Conservation (phyloP, 2,888 invertebrate genomes). For the Thyatira batis region DNA sequence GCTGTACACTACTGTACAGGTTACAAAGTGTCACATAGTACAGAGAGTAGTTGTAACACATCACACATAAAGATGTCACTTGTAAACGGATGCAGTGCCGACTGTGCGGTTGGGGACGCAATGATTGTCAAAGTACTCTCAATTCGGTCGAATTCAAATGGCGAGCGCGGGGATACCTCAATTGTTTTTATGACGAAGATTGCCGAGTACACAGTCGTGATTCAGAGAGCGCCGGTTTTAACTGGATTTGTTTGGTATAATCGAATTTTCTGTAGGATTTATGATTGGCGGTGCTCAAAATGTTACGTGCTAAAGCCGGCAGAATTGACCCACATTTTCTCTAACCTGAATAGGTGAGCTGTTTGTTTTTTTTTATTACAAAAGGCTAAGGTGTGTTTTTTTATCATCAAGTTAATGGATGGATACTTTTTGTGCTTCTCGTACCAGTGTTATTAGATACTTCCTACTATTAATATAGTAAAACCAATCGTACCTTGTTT, state of each 20-base stretch:
- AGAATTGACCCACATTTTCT: background rate
- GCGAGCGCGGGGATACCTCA: slow-evolving; percentile 14
- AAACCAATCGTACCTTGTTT: no score
- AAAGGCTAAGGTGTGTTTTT: no score
- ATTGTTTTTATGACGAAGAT: slow-evolving; percentile 30
- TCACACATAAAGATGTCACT: slow-evolving; percentile 69
- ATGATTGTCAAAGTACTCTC: slow-evolving; percentile 14
- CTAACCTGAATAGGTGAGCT: background rate
- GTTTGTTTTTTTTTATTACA: no score
- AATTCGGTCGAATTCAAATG: slow-evolving; percentile 21
- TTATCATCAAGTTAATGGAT: no score
- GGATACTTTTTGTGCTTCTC: no score
- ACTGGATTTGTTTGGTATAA: background rate
- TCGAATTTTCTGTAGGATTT: background rate
- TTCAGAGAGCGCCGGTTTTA: slow-evolving; percentile 4
- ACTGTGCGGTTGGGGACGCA: slow-evolving; percentile 21
- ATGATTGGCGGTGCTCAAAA: background rate
- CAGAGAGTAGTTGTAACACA: slow-evolving; percentile 2
- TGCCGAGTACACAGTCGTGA: slow-evolving; percentile 8
- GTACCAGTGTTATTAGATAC: no score
- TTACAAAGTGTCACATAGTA: slow-evolving; percentile 3
- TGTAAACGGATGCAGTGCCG: slow-evolving; percentile 56
- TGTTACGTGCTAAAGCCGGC: no score
- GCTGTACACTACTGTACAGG: background rate
- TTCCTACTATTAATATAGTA: no score